Base-by-base conservation (phyloP, 2,888 invertebrate species). In the Scelioninae gen. 2 region DNA sequence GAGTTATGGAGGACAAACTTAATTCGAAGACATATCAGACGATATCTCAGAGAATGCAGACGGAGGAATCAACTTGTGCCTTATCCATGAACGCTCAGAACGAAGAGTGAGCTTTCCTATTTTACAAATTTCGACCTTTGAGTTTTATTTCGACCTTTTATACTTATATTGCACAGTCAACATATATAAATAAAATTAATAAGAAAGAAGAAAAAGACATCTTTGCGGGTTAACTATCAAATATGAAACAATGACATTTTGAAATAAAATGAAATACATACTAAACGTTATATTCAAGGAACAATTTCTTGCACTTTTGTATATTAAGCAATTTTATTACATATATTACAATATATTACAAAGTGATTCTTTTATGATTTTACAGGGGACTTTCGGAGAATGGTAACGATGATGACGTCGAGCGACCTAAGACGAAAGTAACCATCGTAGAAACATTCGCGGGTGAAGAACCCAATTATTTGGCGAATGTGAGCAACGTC, bases 11-110 rank as follows among this genome's bases (percentile, higher is more conserved):
- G 84, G 97, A 98, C 86, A 96, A 96, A 87, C 89, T 99, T 68
- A 97, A 97, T 88, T 96, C 96, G 74, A 97, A 97, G 89, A 92
- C 92, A 79, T 98, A 98, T 89, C 95, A 96, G 88, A 93, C 92
- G 73, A 94, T 98, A 80, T 93, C 94, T 67, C 93, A 94, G 79
- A 91, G 99, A 80, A 95, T 99, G 93, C 96, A 97, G 87, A 96
- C 98, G 16, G 97, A 97, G 86, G 97, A 98, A 88, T 96, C 96
- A 58, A 95, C 96, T 3, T 95, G 96, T 89, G 94, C 95, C 78
- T 89, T 96, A 75, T 91, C 94, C 35, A 91, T 95, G 89, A 93
- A 93, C 61, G 93, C 93, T 82, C 91, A 91, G 76, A 92, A 92
- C 77, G 90, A 92, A 81, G 91, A 91, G 89, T 92, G 87, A 85